Evolutionary conservation across 1,140 invertebrate species (phyloP), one percentile per base, ranked within the genome.

Genomic region (Palaemon carinicauda): DNA sequence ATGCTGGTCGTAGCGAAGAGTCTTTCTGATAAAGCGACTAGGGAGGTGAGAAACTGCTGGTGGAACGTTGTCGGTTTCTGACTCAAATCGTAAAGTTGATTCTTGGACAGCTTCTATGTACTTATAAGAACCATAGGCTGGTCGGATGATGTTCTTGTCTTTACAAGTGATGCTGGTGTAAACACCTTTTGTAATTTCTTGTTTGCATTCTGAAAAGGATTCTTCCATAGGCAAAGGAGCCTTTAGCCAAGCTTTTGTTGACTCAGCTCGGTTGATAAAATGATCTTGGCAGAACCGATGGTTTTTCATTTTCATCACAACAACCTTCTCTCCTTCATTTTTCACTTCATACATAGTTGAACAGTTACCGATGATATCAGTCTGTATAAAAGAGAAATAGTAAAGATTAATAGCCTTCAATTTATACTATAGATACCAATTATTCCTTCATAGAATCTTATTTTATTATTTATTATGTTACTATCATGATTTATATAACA

Each of bases 151-250:
- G n/a, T 73, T 83, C 41, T 83, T 53, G 31, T 83, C 81, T 4
- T 27, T 19, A 53, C 81, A 83, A 15, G 31, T 83, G 21, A 83
- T 74, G 51, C 15, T 24, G 27, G 51, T 83, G 29, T 74, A 73
- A n/a, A 83, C 51, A n/a, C 81, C 81, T 41, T 50, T 53, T 29
- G 71, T 27, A 50, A 73, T 83, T 83, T 83, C 81, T 12, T 41
- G 41, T 41, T 41, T 41, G 41, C 41, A 41, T 41, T 41, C 41
- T 9, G 41, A 41, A 7, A 9, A 41, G 41, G 41, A 41, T 41
- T 41, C 41, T 41, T 41, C 41, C 41, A 41, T 1, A 41, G 41
- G 41, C 41, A 41, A 41, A 41, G 41, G 41, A 41, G 41, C 41
- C 41, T 41, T 41, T 12, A 41, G 1, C 41, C 41, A 41, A 41